Conservation (phyloP, 1,140 invertebrate genomes). For the Cydia fagiglandana region DNA sequence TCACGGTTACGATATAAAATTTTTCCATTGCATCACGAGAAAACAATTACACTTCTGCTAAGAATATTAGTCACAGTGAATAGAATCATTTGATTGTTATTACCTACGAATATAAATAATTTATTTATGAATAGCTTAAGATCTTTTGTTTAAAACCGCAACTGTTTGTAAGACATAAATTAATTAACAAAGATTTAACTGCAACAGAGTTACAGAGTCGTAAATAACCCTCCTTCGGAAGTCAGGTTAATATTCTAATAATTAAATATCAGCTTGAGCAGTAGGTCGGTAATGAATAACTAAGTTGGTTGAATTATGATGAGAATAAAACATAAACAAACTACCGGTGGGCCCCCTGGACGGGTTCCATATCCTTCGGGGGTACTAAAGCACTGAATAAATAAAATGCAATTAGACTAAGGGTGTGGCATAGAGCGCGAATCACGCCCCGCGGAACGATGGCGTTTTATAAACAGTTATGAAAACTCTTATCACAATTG, state of each 20-base stretch:
- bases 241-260: background rate
- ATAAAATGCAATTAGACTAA: slow-evolving; percentile 71
- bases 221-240: background rate
- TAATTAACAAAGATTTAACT: slow-evolving; percentile 1
- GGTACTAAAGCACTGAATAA: slow-evolving; percentile 65
- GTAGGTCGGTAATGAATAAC: slow-evolving; percentile 23
- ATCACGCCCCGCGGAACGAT: slow-evolving; percentile 41
- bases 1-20: no score
- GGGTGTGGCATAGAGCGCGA: slow-evolving; percentile 46
- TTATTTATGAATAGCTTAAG: background rate
- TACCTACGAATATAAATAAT: background rate
- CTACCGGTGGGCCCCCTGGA: slow-evolving; percentile 51
- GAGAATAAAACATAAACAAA: slow-evolving; percentile 43
- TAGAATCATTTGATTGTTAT: background rate
- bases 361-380: slow-evolving; percentile 45
- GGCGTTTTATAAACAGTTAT: slow-evolving; percentile 52
- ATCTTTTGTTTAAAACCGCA: slow-evolving; percentile 3
- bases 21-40: no score
- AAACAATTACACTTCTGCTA: no score
- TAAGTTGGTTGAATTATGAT: slow-evolving; percentile 30
- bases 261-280: slow-evolving; percentile 13
- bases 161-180: background rate
- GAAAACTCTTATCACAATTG: slow-evolving; percentile 46
- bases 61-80: background rate
- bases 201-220: background rate